Conservation (phyloP, 2,888 invertebrate species). For the Tholera decimalis region DNA sequence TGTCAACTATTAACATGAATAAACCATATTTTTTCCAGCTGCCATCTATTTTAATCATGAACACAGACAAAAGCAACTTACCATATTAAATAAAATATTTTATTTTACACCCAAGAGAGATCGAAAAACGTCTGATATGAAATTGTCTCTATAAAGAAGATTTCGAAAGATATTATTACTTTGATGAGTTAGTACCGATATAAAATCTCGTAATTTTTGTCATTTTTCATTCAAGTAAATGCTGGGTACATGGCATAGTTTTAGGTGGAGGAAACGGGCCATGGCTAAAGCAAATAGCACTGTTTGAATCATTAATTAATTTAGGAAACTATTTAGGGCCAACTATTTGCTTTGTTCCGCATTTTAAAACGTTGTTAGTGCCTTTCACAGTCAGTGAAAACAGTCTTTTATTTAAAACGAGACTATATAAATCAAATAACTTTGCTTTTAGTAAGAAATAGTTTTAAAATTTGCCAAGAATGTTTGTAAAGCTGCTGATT, state of each 20-base stretch:
- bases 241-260: neutral
- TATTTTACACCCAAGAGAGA: conserved; percentile 25
- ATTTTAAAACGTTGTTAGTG: neutral
- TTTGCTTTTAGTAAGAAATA: neutral
- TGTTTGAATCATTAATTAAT: conserved; percentile 52
- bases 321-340: conserved; percentile 30
- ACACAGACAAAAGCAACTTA: conserved; percentile 27
- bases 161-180: conserved; percentile 9
- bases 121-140: conserved; percentile 13
- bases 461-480: neutral
- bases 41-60: conserved; percentile 33
- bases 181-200: conserved; percentile 35
- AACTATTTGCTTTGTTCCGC: conserved; percentile 10
- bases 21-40: conserved; percentile 15
- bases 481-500: neutral
- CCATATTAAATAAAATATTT: conserved; percentile 32
- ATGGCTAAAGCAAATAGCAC: conserved; percentile 17
- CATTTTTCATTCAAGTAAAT: conserved; percentile 5
- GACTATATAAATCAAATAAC: conserved; percentile 5
- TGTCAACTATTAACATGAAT: conserved; percentile 18
- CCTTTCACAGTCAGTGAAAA: conserved; percentile 1
- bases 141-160: conserved; percentile 28
- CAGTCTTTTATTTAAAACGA: conserved; percentile 5
- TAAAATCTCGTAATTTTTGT: neutral
- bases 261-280: neutral